Base-by-base conservation (phyloP, 1,140 invertebrate species). In the Brachionus paranguensis region DNA sequence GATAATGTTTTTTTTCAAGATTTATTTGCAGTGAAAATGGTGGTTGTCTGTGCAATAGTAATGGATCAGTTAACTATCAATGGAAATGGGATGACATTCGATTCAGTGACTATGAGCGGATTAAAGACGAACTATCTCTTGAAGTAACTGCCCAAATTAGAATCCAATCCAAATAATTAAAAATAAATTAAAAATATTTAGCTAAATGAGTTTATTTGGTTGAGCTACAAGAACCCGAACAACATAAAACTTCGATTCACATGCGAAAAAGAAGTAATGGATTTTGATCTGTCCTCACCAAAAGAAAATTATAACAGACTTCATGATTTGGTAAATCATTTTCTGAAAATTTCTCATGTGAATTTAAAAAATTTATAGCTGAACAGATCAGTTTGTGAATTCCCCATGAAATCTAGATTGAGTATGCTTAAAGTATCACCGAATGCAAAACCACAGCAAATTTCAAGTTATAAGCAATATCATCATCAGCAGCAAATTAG, bases 21-120 rank as follows among this genome's bases (percentile, higher is more conserved):
- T 81, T 81, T 81, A 55, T 81, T 10, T 81, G 78, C 43, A 81
- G n/a, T 64, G 78, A 81, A 65, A 27, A 81, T 29, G 78, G 78
- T 29, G 78, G 78, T 10, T 64, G 33, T 60, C 11, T 81, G 17
- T 81, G 78, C 20, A 45, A 64, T 60, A 60, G 33, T 1, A 68
- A 81, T 64, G 78, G 78, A 20, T 17, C 78, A 14, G 64, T 60
- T 24, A 47, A 11, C 27, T 81, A 64, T 64, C 78, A 81, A 65
- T 81, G 78, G 78, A 81, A 64, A 37, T 81, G 78, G 78, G 64
- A 68, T 45, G 53, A 81, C 60, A 17, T 81, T 14, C 37, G 37
- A 12, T 81, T 45, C 8, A 64, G 33, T n/a, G 78, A 81, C 33
- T 68, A 64, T 29, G 37, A 81, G 17, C 60, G 12, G 24, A 43